A percentile compares a stretch with the other conserved stretches of the same genome.
Evolutionary conservation across 1,140 invertebrate species (phyloP).

Genomic region (Drosophila subpulchrella): DNA sequence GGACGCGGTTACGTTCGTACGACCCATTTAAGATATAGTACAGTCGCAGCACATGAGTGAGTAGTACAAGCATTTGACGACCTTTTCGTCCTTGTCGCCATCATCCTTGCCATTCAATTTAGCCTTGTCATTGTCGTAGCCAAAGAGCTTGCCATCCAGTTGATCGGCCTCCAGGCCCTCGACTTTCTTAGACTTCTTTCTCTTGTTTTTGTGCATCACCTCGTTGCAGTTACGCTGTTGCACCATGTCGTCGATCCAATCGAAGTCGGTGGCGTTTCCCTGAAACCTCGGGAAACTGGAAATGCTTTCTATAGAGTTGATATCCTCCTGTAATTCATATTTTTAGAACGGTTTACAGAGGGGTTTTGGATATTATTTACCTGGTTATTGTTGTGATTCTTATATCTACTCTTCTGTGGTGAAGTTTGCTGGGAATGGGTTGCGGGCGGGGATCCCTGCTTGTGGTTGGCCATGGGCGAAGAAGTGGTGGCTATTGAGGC

Average conservation of each 20-base stretch:
- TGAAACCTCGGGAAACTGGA: constrained; percentile 54
- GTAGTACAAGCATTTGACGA: constrained; percentile 82
- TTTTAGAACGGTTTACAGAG: too few species aligned
- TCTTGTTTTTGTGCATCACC: constrained; percentile 69
- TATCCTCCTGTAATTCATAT: constrained; percentile 58
- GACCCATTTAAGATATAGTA: constrained; percentile 69
- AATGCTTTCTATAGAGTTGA: constrained; percentile 81
- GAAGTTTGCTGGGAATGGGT: constrained; percentile 30
- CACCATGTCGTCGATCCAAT: constrained; percentile 70
- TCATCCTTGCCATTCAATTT: constrained; percentile 40
- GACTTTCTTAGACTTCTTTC: constrained; percentile 72
- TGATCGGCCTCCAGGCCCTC: constrained; percentile 58
- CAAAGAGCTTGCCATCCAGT: constrained; percentile 60
- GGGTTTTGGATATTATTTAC: too few species aligned
- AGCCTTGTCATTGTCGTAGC: constrained; percentile 27
- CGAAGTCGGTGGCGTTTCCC: constrained; percentile 53
- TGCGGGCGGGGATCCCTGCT: constrained; percentile 21
- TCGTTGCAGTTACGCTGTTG: constrained; percentile 65
- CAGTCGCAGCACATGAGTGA: constrained; percentile 84
- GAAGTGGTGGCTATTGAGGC: constrained; percentile 63
- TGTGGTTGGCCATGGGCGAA: constrained; percentile 52
- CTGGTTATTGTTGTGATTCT: constrained; percentile 71
- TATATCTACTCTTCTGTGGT: constrained; percentile 61
- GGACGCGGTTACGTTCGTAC: constrained; percentile 4
- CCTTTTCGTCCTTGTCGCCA: constrained; percentile 77